phyloP scores from a whole-genome alignment of 2,113 vertebrate genomes.

The Gnathonemus longibarbis region DNA sequence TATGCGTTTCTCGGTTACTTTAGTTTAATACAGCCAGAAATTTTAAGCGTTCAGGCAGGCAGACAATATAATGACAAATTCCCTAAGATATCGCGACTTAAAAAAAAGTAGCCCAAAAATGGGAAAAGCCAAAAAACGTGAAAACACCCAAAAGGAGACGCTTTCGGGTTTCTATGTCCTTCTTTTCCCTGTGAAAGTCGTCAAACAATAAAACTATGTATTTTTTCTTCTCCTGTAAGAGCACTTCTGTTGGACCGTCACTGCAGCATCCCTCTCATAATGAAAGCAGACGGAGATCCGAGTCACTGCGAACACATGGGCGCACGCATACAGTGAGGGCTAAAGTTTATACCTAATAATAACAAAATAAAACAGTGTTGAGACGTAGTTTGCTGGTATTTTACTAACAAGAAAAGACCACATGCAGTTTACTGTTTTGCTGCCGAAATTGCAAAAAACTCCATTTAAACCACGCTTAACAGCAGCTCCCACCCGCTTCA shows the following conservation, averaged over 20 bases:
- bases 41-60: neutral
- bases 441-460: neutral
- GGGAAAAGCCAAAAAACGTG: neutral
- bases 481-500: slow-evolving; percentile 40
- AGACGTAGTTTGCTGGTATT: neutral
- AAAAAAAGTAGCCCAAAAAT: neutral
- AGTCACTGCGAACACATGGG: neutral
- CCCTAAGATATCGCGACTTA: neutral
- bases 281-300: neutral
- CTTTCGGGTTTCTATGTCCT: neutral
- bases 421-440: neutral
- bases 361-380: neutral
- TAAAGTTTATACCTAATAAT: neutral
- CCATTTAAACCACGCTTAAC: neutral
- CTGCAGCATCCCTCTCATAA: neutral
- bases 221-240: neutral
- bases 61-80: neutral
- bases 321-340: neutral
- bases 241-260: neutral
- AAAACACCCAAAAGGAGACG: neutral
- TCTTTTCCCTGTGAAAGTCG: neutral
- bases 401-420: neutral
- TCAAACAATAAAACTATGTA: neutral
- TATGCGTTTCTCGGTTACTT: neutral
- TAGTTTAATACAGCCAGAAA: neutral